Evolutionary conservation across 2,888 invertebrate species (phyloP).

Genomic region (Napeogenes sylphis): DNA sequence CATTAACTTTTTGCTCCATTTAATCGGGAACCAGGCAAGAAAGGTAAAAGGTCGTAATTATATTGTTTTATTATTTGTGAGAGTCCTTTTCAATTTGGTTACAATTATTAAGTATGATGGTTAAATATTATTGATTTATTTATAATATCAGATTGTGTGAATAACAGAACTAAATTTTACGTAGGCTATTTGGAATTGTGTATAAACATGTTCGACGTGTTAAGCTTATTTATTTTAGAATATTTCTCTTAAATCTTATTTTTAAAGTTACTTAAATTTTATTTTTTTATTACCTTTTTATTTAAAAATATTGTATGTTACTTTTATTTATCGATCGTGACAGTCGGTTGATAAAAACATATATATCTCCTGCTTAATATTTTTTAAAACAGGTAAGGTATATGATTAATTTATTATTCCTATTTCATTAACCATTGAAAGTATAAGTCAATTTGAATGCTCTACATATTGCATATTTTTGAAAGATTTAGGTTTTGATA

Average conservation of each 20-base stretch:
- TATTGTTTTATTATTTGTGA: conserved; percentile 54
- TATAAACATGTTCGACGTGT: too few species aligned
- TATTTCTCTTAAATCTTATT: too few species aligned
- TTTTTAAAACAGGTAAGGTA: not conserved
- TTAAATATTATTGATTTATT: conserved; percentile 48
- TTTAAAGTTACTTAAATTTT: too few species aligned
- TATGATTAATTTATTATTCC: not conserved
- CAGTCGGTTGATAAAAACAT: not conserved
- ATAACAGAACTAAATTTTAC: conserved; percentile 2
- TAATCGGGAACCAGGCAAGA: conserved; percentile 71
- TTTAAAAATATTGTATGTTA: not conserved
- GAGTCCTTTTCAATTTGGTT: conserved; percentile 47
- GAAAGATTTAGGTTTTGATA: too few species aligned
- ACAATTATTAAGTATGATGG: conserved; percentile 38
- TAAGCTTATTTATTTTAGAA: too few species aligned
- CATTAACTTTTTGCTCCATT: conserved; percentile 68
- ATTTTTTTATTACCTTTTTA: not conserved
- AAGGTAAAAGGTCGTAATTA: conserved; percentile 66
- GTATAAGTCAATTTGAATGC: not conserved
- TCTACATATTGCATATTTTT: not conserved
- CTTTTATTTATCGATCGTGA: too few species aligned
- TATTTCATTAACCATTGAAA: not conserved
- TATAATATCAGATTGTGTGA: conserved; percentile 14
- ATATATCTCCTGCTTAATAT: not conserved
- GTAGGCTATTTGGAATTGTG: not conserved